Base-by-base conservation (phyloP, 2,888 invertebrate genomes). In the Lepidocyrtinus sp. region DNA sequence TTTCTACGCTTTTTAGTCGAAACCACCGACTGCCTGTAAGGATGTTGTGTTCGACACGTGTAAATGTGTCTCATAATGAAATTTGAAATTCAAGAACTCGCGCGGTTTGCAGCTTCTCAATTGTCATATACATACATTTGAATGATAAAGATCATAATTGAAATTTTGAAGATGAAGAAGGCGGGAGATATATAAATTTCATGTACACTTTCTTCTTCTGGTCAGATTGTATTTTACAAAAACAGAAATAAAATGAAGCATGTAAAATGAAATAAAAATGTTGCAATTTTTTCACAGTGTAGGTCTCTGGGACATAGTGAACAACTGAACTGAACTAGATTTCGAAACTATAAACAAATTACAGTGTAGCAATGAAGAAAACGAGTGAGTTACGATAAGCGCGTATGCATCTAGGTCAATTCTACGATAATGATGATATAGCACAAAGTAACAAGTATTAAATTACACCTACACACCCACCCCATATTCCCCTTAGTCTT, bases 401-500 rank as follows among this genome's bases (percentile, higher is more conserved):
- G n/a, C n/a, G n/a, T n/a, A 59, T 59, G 21, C 59, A 21, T 19
- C 21, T 21, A n/a, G 19, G 21, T 59, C 21, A 59, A 59, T n/a
- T 59, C 3, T 9, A 59, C 19, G 59, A 3, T 21, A 36, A 36
- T 36, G 36, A 36, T 36, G 36, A 36, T 36, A 36, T 36, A 36
- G 36, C 12, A 12, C 36, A 36, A 12, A 12, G 26, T 65, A 65
- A 19, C 5, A 65, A 65, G 7, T 27, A 25, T 26, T 65, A 65
- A 65, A 65, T 65, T 65, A 65, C 26, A 65, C 15, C 27, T 5
- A 19, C 63, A 27, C 27, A 26, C 65, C 15, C 27, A 65, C 27
- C 36, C 36, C 36, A 36, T 36, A 7, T 12, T 7, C 36, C 36
- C 36, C 12, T 12, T 36, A 7, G 36, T 36, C 36, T 36, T 5